Base-by-base conservation (phyloP, 1,140 invertebrate species). In the Dreissena polymorpha region DNA sequence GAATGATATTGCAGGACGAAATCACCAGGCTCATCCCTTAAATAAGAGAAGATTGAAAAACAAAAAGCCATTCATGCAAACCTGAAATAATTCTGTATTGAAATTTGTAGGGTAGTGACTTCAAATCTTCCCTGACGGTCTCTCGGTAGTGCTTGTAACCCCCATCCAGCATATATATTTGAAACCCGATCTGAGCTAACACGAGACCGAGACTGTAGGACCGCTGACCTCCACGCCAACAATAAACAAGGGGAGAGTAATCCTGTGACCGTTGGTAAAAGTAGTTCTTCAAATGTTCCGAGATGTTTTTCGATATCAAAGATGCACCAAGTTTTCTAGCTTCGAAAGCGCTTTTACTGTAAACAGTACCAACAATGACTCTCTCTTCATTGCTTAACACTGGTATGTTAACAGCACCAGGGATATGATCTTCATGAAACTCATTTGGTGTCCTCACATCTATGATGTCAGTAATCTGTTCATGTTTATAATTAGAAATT, bases 211-310 rank as follows among this genome's bases (percentile, higher is more conserved):
- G 64, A 50, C 86, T 87, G 53, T 73, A 55, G 27, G 86, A 87
- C 64, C 86, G 76, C 73, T 85, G 84, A 70, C 86, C 86, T 21
- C 86, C 86, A 21, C 86, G 53, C 80, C 80, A 87, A 68, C 86
- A 87, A 57, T 87, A 87, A 23, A 87, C 53, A 8, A 87, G 64
- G 55, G 86, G 86, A 51, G 27, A 71, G 50, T 85, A 87, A 2
- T 87, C 80, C 3, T 67, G 7, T 18, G 49, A n/a, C 69, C 84
- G 71, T 13, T 57, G 14, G 10, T 67, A 49, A 65, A 87, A 87
- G 64, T 84, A 84, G 14, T 69, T 65, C 5, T 79, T 63, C 29
- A 87, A 68, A 77, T 85, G 84, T 29, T 64, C 50, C 3, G 79
- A 68, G 51, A 87, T 87, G 50, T 86, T 84, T 29, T 73, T 65